Conservation (phyloP, 2,797 vertebrate genomes). For the Australoheros facetus region DNA sequence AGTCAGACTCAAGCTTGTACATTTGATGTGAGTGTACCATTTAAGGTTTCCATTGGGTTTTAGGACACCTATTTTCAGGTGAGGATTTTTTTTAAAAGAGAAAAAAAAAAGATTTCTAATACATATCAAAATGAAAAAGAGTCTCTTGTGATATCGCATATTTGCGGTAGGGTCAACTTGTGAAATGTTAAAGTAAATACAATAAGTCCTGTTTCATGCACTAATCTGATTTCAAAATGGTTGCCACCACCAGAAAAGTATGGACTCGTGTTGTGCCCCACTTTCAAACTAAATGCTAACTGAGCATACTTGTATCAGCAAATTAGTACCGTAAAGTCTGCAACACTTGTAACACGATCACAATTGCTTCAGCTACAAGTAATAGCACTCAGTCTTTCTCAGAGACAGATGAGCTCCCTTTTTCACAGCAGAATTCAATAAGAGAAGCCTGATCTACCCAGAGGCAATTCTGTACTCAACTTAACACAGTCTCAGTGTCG, state of each 20-base stretch:
- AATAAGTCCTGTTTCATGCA: background rate
- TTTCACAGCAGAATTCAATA: constrained; percentile 54
- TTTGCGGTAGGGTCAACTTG: background rate
- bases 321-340: constrained; percentile 8
- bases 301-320: background rate
- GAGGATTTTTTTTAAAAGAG: background rate
- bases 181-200: background rate
- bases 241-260: background rate
- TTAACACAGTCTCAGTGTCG: background rate
- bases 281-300: background rate
- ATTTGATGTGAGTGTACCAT: background rate
- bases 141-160: background rate
- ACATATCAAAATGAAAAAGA: background rate
- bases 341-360: constrained; percentile 23
- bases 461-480: constrained; percentile 45
- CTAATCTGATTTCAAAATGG: constrained; percentile 5
- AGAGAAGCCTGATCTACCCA: constrained; percentile 50
- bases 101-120: background rate
- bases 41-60: background rate
- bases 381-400: constrained; percentile 25
- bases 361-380: constrained; percentile 46
- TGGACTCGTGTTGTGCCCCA: background rate
- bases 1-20: background rate
- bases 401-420: constrained; percentile 48
- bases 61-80: background rate